Evolutionary conservation across 2,888 invertebrate species (phyloP).

Genomic region (Cybosia mesomella): DNA sequence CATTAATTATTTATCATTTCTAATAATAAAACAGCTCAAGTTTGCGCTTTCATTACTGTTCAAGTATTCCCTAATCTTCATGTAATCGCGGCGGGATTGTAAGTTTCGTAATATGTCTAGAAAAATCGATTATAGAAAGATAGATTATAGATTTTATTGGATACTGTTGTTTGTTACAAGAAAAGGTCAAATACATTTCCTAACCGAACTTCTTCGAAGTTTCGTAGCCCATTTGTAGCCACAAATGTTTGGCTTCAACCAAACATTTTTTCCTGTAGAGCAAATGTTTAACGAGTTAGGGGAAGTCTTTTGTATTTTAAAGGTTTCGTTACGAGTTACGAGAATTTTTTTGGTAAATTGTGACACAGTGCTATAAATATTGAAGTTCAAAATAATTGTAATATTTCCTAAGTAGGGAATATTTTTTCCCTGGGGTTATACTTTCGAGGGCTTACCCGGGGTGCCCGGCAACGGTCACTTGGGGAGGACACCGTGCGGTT

Average conservation of each 20-base stretch:
- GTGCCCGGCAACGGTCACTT: no score
- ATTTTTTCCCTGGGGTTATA: no score
- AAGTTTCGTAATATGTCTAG: constrained; percentile 13
- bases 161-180: constrained; percentile 7
- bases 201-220: neutral
- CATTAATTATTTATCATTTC: constrained; percentile 33
- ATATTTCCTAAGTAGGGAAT: no score
- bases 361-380: neutral
- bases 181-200: constrained; percentile 13
- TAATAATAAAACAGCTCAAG: constrained; percentile 38
- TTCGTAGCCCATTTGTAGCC: neutral
- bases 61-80: constrained; percentile 37
- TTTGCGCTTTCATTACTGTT: constrained; percentile 34
- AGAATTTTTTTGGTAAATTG: neutral
- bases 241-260: no score
- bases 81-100: constrained; percentile 23
- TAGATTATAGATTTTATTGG: neutral
- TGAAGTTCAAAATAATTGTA: no score
- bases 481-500: no score
- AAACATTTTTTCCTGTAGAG: constrained; percentile 18
- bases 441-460: no score
- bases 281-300: constrained; percentile 9
- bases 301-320: constrained; percentile 6
- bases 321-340: neutral
- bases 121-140: no score